These are phyloP conservation scores for Struthio camelus DNA, from an alignment of 2,113 vertebrate species.

Conservation along the genomic window DNA sequence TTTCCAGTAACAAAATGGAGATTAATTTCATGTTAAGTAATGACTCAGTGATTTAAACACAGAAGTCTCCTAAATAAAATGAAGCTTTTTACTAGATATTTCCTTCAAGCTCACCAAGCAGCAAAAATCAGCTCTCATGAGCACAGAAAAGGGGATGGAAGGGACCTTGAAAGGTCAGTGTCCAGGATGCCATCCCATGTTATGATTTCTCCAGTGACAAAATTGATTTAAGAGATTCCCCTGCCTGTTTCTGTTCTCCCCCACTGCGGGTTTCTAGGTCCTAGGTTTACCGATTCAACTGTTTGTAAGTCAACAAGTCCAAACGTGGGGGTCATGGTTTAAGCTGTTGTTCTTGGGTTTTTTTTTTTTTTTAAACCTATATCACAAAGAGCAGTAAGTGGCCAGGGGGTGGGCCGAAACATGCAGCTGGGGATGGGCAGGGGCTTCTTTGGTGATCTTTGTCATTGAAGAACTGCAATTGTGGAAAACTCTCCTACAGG, in stretches of 20 bases:
- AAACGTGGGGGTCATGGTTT: not conserved
- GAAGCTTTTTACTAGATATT: not conserved
- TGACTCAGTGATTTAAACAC: not conserved
- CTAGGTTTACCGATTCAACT: not conserved
- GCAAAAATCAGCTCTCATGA: not conserved
- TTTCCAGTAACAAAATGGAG: conserved; percentile 4
- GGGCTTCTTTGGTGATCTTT: not conserved
- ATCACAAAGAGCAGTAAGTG: not conserved
- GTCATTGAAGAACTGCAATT: not conserved
- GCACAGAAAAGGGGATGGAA: not conserved
- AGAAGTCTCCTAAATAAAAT: not conserved
- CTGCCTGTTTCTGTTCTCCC: not conserved
- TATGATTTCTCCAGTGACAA: not conserved
- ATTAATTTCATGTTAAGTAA: conserved; percentile 45
- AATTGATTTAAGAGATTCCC: not conserved
- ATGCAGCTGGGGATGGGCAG: not conserved
- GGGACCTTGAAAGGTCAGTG: conserved; percentile 1
- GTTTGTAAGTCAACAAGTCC: not conserved
- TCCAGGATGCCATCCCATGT: not conserved
- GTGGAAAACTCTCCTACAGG: not conserved
- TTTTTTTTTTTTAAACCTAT: not conserved
- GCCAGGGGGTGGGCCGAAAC: not conserved
- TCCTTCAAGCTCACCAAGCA: not conserved
- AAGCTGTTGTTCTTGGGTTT: not conserved
- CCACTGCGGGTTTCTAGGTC: not conserved